Conservation (phyloP, 2,113 vertebrate species). For the Acanthisitta chloris region DNA sequence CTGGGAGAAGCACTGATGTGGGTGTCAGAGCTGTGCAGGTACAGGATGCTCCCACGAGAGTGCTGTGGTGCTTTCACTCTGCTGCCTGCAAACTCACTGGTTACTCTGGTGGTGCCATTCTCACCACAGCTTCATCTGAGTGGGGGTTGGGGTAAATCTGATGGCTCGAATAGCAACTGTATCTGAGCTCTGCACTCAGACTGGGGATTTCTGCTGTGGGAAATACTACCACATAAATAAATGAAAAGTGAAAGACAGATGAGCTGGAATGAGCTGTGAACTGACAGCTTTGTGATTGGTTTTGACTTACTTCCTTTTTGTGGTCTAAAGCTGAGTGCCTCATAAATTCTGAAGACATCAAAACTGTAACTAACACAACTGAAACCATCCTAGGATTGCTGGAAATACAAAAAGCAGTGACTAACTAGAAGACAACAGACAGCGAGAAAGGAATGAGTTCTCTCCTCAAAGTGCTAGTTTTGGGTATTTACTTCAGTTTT, state of each 20-base stretch:
- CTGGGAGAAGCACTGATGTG: fast-evolving
- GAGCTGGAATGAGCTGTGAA: not conserved
- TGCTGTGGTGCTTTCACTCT: not conserved
- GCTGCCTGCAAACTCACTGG: not conserved
- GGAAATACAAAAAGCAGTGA: not conserved
- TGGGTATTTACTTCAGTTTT: not conserved
- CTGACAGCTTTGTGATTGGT: not conserved
- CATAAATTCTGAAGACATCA: not conserved
- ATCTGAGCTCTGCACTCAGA: not conserved
- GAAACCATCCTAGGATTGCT: not conserved
- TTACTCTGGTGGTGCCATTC: not conserved
- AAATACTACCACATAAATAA: not conserved
- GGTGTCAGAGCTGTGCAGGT: not conserved
- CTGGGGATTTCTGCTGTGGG: not conserved
- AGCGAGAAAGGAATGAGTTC: not conserved
- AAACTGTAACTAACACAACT: not conserved
- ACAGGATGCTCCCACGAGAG: not conserved
- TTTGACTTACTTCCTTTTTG: not conserved
- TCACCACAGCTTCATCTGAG: not conserved
- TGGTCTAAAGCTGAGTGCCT: not conserved
- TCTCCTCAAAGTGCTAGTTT: not conserved
- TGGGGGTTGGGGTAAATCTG: not conserved
- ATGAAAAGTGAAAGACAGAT: not conserved
- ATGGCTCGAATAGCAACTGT: not conserved
- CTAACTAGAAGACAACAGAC: not conserved